These are phyloP conservation scores for Pseudomyrmex gracilis DNA, from an alignment of 1,140 invertebrate genomes.

Conservation along the genomic window DNA sequence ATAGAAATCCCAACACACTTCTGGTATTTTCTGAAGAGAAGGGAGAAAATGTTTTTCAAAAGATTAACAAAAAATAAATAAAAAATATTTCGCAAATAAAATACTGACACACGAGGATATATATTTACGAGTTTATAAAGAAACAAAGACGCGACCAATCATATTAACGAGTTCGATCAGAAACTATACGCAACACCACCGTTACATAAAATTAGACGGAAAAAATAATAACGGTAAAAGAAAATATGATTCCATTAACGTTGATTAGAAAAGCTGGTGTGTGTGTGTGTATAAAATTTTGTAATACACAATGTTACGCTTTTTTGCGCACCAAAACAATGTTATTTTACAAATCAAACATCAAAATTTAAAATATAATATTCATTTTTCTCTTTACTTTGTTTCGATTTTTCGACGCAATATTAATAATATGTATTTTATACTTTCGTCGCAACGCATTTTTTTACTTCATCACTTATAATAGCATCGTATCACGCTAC, in stretches of 20 bases:
- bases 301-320: background rate
- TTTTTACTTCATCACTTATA: constrained; percentile 30
- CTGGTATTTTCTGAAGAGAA: too few relatives aligned
- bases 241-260: constrained; percentile 27
- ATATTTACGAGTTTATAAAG: too few relatives aligned
- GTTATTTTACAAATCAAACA: too few relatives aligned
- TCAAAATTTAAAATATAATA: too few relatives aligned
- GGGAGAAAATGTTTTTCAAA: too few relatives aligned
- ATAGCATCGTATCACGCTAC: constrained; percentile 21
- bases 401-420: background rate
- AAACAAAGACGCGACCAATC: too few relatives aligned
- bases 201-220: background rate
- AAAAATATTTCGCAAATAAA: too few relatives aligned
- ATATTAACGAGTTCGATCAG: background rate
- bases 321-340: background rate
- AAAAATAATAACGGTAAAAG: background rate
- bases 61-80: too few relatives aligned
- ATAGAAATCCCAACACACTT: too few relatives aligned
- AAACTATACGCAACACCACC: background rate
- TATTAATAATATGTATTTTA: constrained; percentile 36
- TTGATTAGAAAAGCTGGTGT: background rate
- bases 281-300: background rate
- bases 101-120: too few relatives aligned
- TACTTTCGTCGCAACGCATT: background rate
- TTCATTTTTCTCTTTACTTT: too few relatives aligned